phyloP scores from a whole-genome alignment of 2,888 invertebrate genomes.

The Pseudeuparius sepicola region DNA sequence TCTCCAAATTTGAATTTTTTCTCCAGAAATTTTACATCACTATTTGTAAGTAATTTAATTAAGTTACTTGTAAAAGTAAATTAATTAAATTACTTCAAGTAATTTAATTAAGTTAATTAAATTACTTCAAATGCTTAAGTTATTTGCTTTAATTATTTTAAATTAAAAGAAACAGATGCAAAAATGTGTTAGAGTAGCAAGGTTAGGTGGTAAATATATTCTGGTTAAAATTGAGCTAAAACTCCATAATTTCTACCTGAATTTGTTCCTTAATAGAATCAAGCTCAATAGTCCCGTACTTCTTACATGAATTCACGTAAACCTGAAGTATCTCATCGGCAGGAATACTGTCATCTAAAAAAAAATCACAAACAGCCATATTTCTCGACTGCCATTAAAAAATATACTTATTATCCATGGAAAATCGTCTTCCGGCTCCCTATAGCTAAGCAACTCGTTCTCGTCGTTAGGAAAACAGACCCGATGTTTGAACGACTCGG shows the following conservation, averaged over 20 bases:
- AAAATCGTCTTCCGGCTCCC: conserved; percentile 25
- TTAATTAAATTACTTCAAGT: no score
- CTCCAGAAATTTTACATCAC: no score
- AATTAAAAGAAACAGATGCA: no score
- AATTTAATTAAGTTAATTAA: no score
- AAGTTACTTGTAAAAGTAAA: no score
- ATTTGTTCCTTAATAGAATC: conserved; percentile 30
- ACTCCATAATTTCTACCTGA: conserved; percentile 23
- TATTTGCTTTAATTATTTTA: no score
- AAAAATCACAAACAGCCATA: conserved; percentile 2
- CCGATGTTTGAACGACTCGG: conserved; percentile 17
- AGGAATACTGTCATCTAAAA: conserved; percentile 24
- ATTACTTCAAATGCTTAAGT: no score
- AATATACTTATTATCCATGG: conserved; percentile 26
- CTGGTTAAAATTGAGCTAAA: no score
- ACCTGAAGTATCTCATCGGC: conserved; percentile 27
- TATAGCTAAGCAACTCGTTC: conserved; percentile 24
- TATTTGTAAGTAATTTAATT: no score
- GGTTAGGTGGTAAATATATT: no score
- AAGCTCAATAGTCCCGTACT: conserved; percentile 30
- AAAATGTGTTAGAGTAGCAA: no score
- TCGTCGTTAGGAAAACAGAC: conserved; percentile 29
- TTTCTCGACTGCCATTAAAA: conserved; percentile 1
- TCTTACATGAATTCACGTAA: conserved; percentile 30
- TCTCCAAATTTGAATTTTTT: no score